A percentile compares a stretch with the other conserved stretches of the same genome.
Conservation (phyloP, 1,140 invertebrate species). For the Subanguina moxae region DNA sequence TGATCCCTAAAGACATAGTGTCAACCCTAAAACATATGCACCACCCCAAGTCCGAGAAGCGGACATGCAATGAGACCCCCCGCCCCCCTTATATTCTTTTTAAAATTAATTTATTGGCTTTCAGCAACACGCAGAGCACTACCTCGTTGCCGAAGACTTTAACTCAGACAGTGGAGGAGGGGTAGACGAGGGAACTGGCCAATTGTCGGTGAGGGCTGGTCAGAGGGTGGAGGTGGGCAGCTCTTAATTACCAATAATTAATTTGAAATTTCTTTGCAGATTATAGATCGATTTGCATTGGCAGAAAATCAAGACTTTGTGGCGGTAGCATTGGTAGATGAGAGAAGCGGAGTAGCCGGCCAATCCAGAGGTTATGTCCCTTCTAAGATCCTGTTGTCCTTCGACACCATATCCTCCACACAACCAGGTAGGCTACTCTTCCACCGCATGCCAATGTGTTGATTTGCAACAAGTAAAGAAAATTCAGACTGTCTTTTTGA, state of each 20-base stretch:
- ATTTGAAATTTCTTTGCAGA: not conserved
- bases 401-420: not conserved
- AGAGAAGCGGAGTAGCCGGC: not conserved
- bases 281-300: slow-evolving; percentile 5
- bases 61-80: no score
- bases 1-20: no score
- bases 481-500: no score
- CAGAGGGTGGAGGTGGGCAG: slow-evolving; percentile 12
- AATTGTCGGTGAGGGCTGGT: slow-evolving; percentile 3
- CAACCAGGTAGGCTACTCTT: no score
- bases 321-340: slow-evolving; percentile 5
- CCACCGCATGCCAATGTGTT: no score
- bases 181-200: not conserved
- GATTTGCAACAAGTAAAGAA: no score
- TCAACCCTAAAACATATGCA: no score
- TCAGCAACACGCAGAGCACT: slow-evolving; percentile 5
- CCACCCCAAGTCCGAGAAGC: no score
- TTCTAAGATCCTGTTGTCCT: not conserved
- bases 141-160: slow-evolving; percentile 7
- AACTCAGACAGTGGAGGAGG: not conserved
- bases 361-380: slow-evolving; percentile 3
- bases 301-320: slow-evolving; percentile 8
- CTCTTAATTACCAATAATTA: no score
- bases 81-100: no score
- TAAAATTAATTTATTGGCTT: no score